These are phyloP conservation scores for Cepaea nemoralis DNA, from an alignment of 1,140 invertebrate genomes.

Conservation along the genomic window DNA sequence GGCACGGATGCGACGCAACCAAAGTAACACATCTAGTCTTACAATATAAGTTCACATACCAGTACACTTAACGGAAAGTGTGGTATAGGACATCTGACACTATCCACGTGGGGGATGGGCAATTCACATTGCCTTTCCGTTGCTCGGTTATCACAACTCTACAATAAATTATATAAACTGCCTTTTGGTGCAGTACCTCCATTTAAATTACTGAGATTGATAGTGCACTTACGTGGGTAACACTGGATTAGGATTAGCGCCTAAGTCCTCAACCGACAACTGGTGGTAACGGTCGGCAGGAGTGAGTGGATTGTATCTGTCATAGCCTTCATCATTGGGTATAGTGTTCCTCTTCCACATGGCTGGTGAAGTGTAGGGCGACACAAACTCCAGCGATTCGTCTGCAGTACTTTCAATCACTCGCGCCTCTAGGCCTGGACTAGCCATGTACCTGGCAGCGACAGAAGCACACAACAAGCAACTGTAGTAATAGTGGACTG, in stretches of 20 bases:
- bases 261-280: constrained; percentile 3
- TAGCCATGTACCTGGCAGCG: constrained; percentile 24
- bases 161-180: too few species aligned
- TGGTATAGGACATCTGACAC: too few species aligned
- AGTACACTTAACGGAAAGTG: too few species aligned
- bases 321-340: constrained; percentile 4
- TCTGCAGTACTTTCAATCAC: constrained; percentile 26
- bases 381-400: constrained; percentile 19
- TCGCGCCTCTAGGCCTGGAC: constrained; percentile 4
- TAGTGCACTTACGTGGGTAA: constrained; percentile 18
- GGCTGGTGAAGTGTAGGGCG: neutral
- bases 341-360: constrained; percentile 26
- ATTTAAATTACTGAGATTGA: neutral
- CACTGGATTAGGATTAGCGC: neutral
- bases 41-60: too few species aligned
- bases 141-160: too few species aligned
- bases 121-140: too few species aligned
- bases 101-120: too few species aligned
- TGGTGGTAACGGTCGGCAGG: neutral
- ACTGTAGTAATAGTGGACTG: too few species aligned
- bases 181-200: too few species aligned
- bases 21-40: too few species aligned
- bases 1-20: too few species aligned
- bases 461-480: too few species aligned
- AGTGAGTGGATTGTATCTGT: constrained; percentile 16